phyloP scores from a whole-genome alignment of 2,797 vertebrate genomes.

The Cheirogaleus major region DNA sequence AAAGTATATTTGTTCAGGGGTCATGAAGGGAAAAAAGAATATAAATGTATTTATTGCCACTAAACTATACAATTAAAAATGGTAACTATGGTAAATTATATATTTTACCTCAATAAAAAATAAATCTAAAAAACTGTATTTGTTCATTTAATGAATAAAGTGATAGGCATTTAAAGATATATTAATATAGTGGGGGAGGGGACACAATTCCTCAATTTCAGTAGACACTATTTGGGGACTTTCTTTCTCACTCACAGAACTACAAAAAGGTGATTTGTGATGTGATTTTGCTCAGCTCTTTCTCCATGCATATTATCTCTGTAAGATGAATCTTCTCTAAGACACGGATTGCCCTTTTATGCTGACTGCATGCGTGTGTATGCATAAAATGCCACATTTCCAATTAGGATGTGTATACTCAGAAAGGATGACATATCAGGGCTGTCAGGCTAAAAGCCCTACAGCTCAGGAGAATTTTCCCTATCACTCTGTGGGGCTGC shows the following conservation, averaged over 20 bases:
- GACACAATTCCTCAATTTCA: not conserved
- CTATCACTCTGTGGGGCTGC: not conserved
- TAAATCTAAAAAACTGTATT: not conserved
- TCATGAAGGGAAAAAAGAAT: not conserved
- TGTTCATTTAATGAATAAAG: not conserved
- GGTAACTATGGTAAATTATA: not conserved
- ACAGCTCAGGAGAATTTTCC: conserved; percentile 40
- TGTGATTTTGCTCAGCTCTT: conserved; percentile 16
- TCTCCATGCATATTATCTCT: conserved; percentile 45
- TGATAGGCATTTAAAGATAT: conserved; percentile 5
- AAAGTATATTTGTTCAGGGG: not conserved
- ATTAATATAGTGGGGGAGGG: not conserved
- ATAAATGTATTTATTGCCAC: not conserved
- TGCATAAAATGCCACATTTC: conserved; percentile 76
- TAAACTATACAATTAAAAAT: not conserved
- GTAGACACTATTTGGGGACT: not conserved
- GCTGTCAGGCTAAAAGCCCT: conserved; percentile 59
- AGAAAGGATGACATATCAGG: conserved; percentile 58
- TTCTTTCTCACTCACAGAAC: not conserved
- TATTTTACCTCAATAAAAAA: not conserved
- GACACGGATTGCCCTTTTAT: conserved; percentile 65
- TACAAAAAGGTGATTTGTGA: conserved; percentile 60
- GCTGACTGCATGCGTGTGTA: conserved; percentile 2
- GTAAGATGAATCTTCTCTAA: conserved; percentile 72
- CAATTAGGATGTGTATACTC: conserved; percentile 58